These are phyloP conservation scores for Lineus longissimus DNA, from an alignment of 1,140 invertebrate genomes.

Conservation along the genomic window DNA sequence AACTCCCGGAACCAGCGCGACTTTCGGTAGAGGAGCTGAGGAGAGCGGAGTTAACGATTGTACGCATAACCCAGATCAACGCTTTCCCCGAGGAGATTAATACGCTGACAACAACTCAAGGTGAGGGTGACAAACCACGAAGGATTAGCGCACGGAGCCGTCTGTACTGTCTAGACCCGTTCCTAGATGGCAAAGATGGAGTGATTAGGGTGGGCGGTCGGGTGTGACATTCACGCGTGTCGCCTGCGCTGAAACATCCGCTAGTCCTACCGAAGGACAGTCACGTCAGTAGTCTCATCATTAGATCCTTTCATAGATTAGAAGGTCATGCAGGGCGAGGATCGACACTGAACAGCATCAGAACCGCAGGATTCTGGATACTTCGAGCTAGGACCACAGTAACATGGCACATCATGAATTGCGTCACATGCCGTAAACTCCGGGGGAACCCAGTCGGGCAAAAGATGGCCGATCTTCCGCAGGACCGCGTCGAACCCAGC, in stretches of 20 bases:
- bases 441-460: slow-evolving; percentile 11
- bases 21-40: background rate
- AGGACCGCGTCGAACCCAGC: slow-evolving; percentile 16
- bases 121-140: background rate
- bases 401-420: slow-evolving; percentile 18
- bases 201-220: slow-evolving; percentile 1
- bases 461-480: slow-evolving; percentile 27
- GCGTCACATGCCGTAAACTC: slow-evolving; percentile 20
- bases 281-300: slow-evolving; percentile 20
- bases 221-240: background rate
- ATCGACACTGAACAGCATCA: slow-evolving; percentile 16
- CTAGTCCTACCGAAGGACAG: slow-evolving; percentile 20
- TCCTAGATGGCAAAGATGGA: background rate
- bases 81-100: background rate
- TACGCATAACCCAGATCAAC: background rate
- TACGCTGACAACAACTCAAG: background rate
- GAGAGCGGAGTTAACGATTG: background rate
- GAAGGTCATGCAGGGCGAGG: slow-evolving; percentile 19
- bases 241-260: slow-evolving; percentile 20
- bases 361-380: slow-evolving; percentile 26
- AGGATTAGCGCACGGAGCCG: background rate
- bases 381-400: slow-evolving; percentile 15
- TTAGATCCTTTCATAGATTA: slow-evolving; percentile 19
- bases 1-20: too few species aligned
- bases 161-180: background rate